Evolutionary conservation across 2,797 vertebrate genomes (phyloP), one percentile per base, ranked within the genome.

Genomic region (Yasuhikotakia modesta): DNA sequence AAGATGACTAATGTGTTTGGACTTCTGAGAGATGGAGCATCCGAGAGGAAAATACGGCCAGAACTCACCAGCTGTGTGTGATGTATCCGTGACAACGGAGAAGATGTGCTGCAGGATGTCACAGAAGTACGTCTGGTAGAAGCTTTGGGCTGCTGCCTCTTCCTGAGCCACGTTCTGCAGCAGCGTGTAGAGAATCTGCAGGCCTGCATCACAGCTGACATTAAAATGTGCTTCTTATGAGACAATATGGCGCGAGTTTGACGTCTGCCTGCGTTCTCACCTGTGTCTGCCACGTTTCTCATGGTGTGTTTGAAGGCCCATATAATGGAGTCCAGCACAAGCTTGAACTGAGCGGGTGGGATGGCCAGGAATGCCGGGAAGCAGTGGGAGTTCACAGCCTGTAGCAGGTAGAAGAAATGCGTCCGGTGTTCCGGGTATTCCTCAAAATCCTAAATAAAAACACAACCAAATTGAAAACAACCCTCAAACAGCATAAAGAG

Each of bases 261-360:
- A 64, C 12, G 24, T 61, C 57, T 17, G 13, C 22, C 17, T 61
- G 10, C 4, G 8, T 78, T 70, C 78, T 67, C 30, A 98, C 98
- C 98, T 60, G 97, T 99, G 90, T 99, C 98, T 22, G 98, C 98
- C 85, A 99, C 97, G 0, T 99, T 99, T 92, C 97, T 96, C 98
- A 99, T 99, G 58, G 98, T 99, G 90, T 99, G 98, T 81, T 99
- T 99, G 88, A 99, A 99, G 89, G 98, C 97, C 98, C 98, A 99
- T 92, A 99, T 99, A 90, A 99, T 99, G 82, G 98, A 99, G 92
- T 99, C 98, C 90, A 99, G 92, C 87, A 99, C 96, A 84, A 99
- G 94, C 82, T 99, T 99, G 88, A 99, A 99, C 89, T 99, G 98
- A 81, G 96, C 96, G 0, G 98, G 97, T 52, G 98, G 96, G 91